Conservation (phyloP, 2,113 vertebrate genomes). For the Eulemur rufifrons region DNA sequence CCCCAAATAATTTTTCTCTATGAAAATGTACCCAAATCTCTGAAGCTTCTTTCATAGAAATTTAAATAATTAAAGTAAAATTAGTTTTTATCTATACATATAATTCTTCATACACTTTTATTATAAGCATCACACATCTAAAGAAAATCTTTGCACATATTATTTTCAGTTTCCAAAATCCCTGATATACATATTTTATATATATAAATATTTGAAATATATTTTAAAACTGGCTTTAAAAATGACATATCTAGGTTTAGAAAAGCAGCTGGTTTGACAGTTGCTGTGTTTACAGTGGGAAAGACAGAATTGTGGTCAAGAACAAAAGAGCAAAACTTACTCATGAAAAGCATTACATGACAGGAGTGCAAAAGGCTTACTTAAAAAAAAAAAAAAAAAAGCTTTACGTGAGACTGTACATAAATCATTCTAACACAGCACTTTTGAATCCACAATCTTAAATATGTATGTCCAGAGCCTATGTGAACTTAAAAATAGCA, state of each 20-base stretch:
- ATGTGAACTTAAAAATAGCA: slow-evolving; percentile 18
- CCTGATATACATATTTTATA: not conserved
- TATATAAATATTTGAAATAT: not conserved
- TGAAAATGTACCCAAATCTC: not conserved
- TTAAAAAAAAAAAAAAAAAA: not conserved
- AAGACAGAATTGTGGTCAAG: not conserved
- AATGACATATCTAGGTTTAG: not conserved
- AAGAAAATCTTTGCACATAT: not conserved
- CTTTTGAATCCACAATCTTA: not conserved
- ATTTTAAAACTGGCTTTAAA: not conserved
- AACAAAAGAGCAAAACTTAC: not conserved
- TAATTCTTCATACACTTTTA: not conserved
- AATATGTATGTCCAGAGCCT: not conserved
- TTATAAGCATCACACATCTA: not conserved
- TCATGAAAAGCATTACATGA: not conserved
- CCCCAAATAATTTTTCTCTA: not conserved
- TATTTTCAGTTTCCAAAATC: not conserved
- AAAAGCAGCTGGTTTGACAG: not conserved
- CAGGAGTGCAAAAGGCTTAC: too few species aligned
- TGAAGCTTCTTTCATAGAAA: not conserved
- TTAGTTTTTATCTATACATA: not conserved
- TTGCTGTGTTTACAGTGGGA: not conserved
- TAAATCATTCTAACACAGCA: not conserved
- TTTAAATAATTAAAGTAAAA: not conserved
- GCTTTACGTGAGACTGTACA: not conserved